Conservation (phyloP, 92 coral and sea anemone genomes). For the Heliopora coerulea region DNA sequence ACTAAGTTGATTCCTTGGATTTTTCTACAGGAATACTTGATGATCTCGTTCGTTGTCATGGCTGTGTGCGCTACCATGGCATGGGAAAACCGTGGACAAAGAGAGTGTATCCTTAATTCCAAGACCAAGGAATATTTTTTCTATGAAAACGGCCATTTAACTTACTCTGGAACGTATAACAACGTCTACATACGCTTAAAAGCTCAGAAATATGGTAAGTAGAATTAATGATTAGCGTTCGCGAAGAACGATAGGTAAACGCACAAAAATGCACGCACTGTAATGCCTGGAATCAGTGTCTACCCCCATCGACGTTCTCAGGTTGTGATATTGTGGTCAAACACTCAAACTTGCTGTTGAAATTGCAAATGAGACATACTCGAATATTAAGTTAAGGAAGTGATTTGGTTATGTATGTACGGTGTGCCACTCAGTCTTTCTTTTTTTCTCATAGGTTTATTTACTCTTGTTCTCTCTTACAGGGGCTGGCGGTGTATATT, state of each 20-base stretch:
- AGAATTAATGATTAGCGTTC: too few relatives aligned
- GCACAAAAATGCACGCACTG: too few relatives aligned
- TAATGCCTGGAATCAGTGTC: too few relatives aligned
- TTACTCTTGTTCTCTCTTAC: background rate
- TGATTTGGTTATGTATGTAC: too few relatives aligned
- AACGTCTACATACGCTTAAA: constrained; percentile 87
- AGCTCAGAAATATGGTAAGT: constrained; percentile 92
- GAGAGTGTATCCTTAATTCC: constrained; percentile 69
- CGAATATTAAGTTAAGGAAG: too few relatives aligned
- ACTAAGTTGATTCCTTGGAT: background rate
- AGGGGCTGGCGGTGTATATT: constrained; percentile 94
- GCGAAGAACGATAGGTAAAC: too few relatives aligned
- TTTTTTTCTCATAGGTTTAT: too few relatives aligned
- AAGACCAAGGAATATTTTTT: constrained; percentile 53
- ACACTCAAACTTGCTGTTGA: too few relatives aligned
- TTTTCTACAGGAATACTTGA: constrained; percentile 69
- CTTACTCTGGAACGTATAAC: constrained; percentile 66
- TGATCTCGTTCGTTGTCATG: constrained; percentile 61
- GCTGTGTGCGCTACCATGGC: constrained; percentile 72
- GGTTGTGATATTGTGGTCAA: too few relatives aligned
- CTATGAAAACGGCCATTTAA: constrained; percentile 56
- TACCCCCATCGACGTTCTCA: too few relatives aligned
- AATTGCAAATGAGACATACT: too few relatives aligned
- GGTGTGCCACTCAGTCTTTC: background rate
- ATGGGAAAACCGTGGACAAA: constrained; percentile 87